Evolutionary conservation across 2,888 invertebrate genomes (phyloP), one percentile per base, ranked within the genome.

Genomic region (Tanypteryx hageni): DNA sequence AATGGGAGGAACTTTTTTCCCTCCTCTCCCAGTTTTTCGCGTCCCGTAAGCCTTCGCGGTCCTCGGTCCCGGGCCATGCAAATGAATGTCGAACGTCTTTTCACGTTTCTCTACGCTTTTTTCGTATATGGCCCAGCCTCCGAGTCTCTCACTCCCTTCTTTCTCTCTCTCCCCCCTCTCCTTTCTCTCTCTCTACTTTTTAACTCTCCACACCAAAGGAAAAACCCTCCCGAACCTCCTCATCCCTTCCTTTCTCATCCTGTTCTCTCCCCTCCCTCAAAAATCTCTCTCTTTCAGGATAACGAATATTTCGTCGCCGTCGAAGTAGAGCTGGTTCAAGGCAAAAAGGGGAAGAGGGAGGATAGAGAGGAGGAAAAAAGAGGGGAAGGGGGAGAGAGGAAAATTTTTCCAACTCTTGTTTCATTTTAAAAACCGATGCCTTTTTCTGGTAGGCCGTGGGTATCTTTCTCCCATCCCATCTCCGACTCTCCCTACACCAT

Each of bases 391-490:
- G 57, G 31, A 82, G 13, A 13, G 83, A 89, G 14, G 86, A 86
- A 86, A 58, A 86, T 86, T 86, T 86, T 61, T 11, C 44, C 64
- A 44, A 31, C 89, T 89, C 89, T 89, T 89, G 89, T 89, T 89
- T 89, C 89, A 89, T 89, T 89, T 89, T 44, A 44, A 89, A 89
- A 89, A 64, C 64, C 89, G 64, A 89, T 89, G 89, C 89, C 64
- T 89, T 64, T 89, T 68, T 89, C 18, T 89, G 61, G 59, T 56
- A 61, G 86, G 31, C 61, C 31, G 86, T 31, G 61, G 56, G 83
- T 44, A 44, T 83, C 83, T 83, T 11, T 56, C 56, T 83, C 83
- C 57, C 57, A 10, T n/a, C 7, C 64, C 7, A 10, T n/a, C 9
- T 31, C 83, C 83, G 10, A 2, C 83, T 57, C 13, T n/a, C 83